Percentiles rank a stretch among this genome's conserved stretches.
These are phyloP conservation scores for Acrobeloides nanus DNA, from an alignment of 2,888 invertebrate genomes.

Conservation along the genomic window DNA sequence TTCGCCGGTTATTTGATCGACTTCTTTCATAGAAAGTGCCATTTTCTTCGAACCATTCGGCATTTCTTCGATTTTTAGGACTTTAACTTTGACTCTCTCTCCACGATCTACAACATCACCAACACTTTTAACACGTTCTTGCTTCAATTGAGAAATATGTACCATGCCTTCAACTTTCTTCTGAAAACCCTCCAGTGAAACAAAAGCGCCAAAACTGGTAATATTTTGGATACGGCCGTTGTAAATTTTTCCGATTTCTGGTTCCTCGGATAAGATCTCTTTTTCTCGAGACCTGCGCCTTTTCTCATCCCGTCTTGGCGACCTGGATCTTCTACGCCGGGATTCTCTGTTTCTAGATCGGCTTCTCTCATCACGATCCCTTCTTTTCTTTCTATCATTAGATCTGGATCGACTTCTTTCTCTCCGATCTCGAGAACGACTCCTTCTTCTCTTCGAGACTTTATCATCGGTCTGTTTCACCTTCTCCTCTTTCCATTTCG, in stretches of 20 bases:
- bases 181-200: conserved; percentile 78
- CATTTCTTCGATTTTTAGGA: conserved; percentile 69
- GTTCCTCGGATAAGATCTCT: conserved; percentile 56
- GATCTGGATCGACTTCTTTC: conserved; percentile 23
- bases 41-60: conserved; percentile 92
- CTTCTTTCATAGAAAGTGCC: conserved; percentile 65
- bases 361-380: conserved; percentile 14
- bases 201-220: conserved; percentile 95
- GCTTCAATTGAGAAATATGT: conserved; percentile 72
- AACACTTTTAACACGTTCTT: conserved; percentile 75
- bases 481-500: conserved; percentile 20
- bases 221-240: conserved; percentile 87
- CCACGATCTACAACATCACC: conserved; percentile 84
- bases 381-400: conserved; percentile 10
- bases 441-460: conserved; percentile 8
- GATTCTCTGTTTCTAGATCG: conserved; percentile 10
- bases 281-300: conserved; percentile 19
- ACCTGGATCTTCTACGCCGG: conserved; percentile 5
- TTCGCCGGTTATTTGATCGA: conserved; percentile 84
- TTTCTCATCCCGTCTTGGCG: conserved; percentile 27
- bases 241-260: conserved; percentile 68
- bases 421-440: conserved; percentile 11
- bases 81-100: conserved; percentile 70
- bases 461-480: conserved; percentile 7
- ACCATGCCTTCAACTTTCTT: conserved; percentile 87